phyloP scores from a whole-genome alignment of 1,140 invertebrate genomes.

The Ruditapes philippinarum region DNA sequence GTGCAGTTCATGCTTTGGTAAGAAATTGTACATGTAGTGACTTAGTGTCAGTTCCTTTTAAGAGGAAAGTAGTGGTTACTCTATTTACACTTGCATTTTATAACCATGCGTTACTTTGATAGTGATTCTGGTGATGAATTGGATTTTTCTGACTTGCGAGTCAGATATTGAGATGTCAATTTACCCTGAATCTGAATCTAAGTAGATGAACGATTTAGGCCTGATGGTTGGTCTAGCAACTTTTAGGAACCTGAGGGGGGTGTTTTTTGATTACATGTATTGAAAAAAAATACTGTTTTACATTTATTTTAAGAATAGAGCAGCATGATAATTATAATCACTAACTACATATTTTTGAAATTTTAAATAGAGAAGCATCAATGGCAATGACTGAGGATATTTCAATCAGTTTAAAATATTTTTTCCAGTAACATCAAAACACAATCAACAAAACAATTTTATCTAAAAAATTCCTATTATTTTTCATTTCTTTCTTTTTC shows the following conservation, averaged over 20 bases:
- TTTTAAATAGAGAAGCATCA: not conserved
- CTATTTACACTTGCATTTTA: not conserved
- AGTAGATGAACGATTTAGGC: not conserved
- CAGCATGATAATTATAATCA: not conserved
- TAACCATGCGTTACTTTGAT: not conserved
- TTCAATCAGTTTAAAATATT: not conserved
- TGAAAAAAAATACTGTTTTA: no score
- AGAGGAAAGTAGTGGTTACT: no score
- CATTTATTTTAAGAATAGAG: not conserved
- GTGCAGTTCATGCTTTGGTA: no score
- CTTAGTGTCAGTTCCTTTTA: no score
- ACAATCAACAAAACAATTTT: not conserved
- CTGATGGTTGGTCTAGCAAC: not conserved
- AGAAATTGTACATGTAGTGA: no score
- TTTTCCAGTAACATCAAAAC: not conserved
- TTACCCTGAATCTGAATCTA: not conserved
- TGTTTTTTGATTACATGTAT: not conserved
- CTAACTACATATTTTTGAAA: not conserved
- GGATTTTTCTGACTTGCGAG: slow-evolving; percentile 5
- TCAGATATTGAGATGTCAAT: not conserved
- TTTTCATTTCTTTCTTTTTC: slow-evolving; percentile 15
- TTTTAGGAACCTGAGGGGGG: not conserved
- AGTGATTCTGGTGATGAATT: slow-evolving; percentile 1
- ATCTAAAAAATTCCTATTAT: not conserved
- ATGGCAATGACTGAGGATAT: not conserved